phyloP scores from a whole-genome alignment of 2,113 vertebrate species.

The Lepisosteus oculatus region DNA sequence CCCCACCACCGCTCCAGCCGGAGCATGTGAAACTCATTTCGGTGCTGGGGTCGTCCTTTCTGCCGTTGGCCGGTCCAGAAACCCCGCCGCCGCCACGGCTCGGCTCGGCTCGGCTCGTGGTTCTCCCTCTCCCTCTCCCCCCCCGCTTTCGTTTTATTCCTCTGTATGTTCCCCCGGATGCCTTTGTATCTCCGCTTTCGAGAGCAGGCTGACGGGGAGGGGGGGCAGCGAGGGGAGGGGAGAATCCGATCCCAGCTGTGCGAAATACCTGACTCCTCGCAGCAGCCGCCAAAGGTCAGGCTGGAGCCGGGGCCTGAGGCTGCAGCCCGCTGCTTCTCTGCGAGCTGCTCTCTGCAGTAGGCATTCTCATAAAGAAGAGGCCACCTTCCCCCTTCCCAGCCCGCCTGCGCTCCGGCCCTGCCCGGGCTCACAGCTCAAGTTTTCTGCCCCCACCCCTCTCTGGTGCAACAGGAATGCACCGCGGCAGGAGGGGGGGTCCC shows the following conservation, averaged over 20 bases:
- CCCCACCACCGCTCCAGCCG: slow-evolving; percentile 64
- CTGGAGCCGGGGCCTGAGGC: slow-evolving; percentile 56
- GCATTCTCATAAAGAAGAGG: slow-evolving; percentile 72
- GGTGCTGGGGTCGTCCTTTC: slow-evolving; percentile 44
- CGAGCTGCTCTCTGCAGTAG: slow-evolving; percentile 58
- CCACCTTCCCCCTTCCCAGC: slow-evolving; percentile 46
- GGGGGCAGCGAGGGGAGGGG: slow-evolving; percentile 43
- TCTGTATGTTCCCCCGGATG: slow-evolving; percentile 46
- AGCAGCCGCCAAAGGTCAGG: slow-evolving; percentile 63
- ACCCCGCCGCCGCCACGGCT: slow-evolving; percentile 53
- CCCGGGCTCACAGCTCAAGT: slow-evolving; percentile 53
- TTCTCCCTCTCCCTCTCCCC: slow-evolving; percentile 36
- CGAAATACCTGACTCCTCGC: slow-evolving; percentile 78
- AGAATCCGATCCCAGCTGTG: slow-evolving; percentile 73
- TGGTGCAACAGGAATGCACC: slow-evolving; percentile 45
- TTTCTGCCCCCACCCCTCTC: slow-evolving; percentile 55
- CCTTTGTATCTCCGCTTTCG: slow-evolving; percentile 52
- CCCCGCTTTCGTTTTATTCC: slow-evolving; percentile 58
- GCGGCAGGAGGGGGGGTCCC: slow-evolving; percentile 12
- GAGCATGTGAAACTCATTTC: slow-evolving; percentile 75
- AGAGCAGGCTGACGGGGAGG: slow-evolving; percentile 33
- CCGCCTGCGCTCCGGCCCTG: slow-evolving; percentile 35
- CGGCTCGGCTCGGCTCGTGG: slow-evolving; percentile 43
- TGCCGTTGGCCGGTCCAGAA: slow-evolving; percentile 27
- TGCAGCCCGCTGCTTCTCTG: slow-evolving; percentile 64